phyloP scores from a whole-genome alignment of 1,140 invertebrate genomes.

The Gonatopus flavifemur region DNA sequence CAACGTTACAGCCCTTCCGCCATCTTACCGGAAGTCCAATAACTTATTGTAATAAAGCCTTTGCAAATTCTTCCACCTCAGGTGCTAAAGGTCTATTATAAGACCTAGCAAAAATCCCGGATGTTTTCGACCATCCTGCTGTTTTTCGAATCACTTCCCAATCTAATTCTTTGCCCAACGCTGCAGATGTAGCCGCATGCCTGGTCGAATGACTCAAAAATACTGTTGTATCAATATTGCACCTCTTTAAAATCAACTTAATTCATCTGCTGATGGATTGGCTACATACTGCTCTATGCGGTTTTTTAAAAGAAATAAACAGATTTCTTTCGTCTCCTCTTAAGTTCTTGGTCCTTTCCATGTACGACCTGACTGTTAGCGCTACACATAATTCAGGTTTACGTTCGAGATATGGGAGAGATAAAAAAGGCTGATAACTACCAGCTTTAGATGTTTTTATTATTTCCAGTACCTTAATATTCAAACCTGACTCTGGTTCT shows the following conservation, averaged over 20 bases:
- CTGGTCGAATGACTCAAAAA: conserved; percentile 24
- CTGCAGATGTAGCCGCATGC: conserved; percentile 25
- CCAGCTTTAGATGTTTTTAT: not conserved
- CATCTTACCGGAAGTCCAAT: too few species aligned
- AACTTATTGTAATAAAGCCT: too few species aligned
- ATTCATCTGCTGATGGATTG: conserved; percentile 28
- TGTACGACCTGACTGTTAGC: not conserved
- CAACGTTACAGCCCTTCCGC: too few species aligned
- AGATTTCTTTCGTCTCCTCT: not conserved
- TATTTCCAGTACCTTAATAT: not conserved
- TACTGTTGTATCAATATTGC: conserved; percentile 19
- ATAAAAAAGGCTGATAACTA: too few species aligned
- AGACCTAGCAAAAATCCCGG: not conserved
- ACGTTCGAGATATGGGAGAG: not conserved
- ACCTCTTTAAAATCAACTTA: conserved; percentile 5
- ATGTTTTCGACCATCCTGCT: conserved; percentile 1
- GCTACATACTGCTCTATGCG: conserved; percentile 15
- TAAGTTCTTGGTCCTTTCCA: not conserved
- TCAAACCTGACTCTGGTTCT: not conserved
- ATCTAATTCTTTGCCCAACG: conserved; percentile 15
- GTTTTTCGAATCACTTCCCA: not conserved
- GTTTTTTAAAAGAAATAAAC: conserved; percentile 13
- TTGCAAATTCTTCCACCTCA: too few species aligned
- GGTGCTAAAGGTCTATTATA: conserved; percentile 20
- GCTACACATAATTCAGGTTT: not conserved